Evolutionary conservation across 2,888 invertebrate genomes (phyloP), one percentile per base, ranked within the genome.

Genomic region (Lysandra coridon): DNA sequence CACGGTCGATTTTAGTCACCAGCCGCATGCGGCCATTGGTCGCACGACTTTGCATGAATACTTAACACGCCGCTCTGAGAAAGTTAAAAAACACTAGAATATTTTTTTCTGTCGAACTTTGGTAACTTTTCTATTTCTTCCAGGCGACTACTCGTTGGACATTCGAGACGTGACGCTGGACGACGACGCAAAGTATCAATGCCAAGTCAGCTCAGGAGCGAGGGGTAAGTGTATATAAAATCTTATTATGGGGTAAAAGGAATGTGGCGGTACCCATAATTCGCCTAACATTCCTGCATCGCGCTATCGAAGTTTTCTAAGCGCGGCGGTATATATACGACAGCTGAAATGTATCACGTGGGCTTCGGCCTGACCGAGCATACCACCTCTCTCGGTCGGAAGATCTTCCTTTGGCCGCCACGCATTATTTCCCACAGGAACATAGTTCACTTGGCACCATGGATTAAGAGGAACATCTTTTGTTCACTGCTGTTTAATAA

Each of bases 151-250:
- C 93, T 98, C 98, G 76, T 94, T 99, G 87, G 97, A 98, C 90
- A 98, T 99, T 86, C 96, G 96, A 86, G 97, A 98, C 79, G 97
- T 98, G 81, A 97, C 97, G 91, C 92, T 99, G 86, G 98, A 98
- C 89, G 99, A 99, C 92, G 99, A 99, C 88, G 99, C 97, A 49
- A 95, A 95, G 83, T 99, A 98, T 92, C 98, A 98, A 93, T 99
- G 99, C 88, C 99, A 99, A 95, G 99, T 99, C 79, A 97, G 98
- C 81, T 97, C 98, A 1, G 97, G 97, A 0, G 95, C 96, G 1
- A 95, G 94, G 84, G 96, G 95, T 95, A 80, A 90, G 90, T 69
- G 57, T 17, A 57, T 17, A 33, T 4, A 69, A 14, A 0, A 14
- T 14, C 4, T 69, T 33, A 33, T 4, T 12, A 69, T 33, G 64